Evolutionary conservation across 2,797 vertebrate genomes (phyloP), one percentile per base, ranked within the genome.

Genomic region (Orestias chungarensis): DNA sequence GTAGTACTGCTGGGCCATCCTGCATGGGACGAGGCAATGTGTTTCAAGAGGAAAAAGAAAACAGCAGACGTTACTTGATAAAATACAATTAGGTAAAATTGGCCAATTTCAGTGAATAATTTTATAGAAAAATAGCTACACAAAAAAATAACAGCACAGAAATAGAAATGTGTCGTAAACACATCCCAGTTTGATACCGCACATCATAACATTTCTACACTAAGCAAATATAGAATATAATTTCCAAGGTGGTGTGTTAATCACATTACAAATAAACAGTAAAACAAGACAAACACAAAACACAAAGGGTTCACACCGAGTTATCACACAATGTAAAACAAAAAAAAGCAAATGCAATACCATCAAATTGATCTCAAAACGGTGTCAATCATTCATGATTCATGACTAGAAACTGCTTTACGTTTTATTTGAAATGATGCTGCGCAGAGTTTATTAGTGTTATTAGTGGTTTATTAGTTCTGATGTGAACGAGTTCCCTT

Each of bases 1-100:
- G 0, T 97, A 96, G 87, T 97, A 99, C 86, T 98, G 97, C 92
- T 99, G 98, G 0, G 97, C 96, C 98, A 99, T 99, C 87, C 98
- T 99, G 86, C 20, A 6, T 9, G 29, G 7, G 6, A 4, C 14
- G 4, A 4, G 15, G 43, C n/a, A 50, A 50, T 42, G 4, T 33
- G 57, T 33, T 61, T 23, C 11, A 61, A 6, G 10, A 62, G 11
- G 23, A 62, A 25, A 25, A n/a, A n/a, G n/a, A n/a, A 40, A 62
- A 1, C 33, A 12, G 23, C 57, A 25, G 4, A 67, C 9, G 15
- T 4, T 40, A 4, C 17, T 68, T 68, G 29, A 42, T 29, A 42
- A 42, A 10, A 42, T 6, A 59, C 4, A 35, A 4, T 25, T 29
- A 23, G 18, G 12, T 61, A 61, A 38, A 61, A 35, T 38, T 1